phyloP scores from a whole-genome alignment of 2,888 invertebrate species.

The Ganaspis brasiliensis region DNA sequence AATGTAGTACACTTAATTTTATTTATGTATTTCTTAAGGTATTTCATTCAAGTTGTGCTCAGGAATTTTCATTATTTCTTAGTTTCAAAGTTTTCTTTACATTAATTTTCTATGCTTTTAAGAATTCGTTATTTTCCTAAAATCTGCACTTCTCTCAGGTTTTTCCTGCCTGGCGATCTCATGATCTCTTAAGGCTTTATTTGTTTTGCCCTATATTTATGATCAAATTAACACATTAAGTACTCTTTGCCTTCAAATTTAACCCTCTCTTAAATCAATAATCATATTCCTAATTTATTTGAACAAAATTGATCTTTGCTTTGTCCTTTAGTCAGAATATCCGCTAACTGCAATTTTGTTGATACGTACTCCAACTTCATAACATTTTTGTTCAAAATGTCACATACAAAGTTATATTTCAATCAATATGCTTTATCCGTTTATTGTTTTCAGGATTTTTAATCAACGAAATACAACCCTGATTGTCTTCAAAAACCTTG shows the following conservation, averaged over 20 bases:
- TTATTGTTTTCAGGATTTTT: conserved; percentile 55
- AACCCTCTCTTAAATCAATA: background rate
- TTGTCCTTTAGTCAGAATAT: conserved; percentile 6
- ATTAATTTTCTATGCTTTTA: no score
- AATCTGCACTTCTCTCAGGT: no score
- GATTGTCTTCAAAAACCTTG: conserved; percentile 55
- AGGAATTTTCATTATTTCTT: no score
- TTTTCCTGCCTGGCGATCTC: no score
- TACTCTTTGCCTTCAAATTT: background rate
- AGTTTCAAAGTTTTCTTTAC: no score
- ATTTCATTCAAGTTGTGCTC: no score
- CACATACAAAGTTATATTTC: conserved; percentile 23
- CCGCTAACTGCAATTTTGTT: background rate
- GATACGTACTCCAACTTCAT: background rate
- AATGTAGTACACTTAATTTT: no score
- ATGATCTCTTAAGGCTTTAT: conserved; percentile 7
- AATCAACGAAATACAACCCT: conserved; percentile 49
- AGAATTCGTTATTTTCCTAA: no score
- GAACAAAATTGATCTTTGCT: conserved; percentile 5
- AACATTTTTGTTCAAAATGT: background rate
- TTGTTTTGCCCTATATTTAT: background rate
- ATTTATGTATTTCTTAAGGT: no score
- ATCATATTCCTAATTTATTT: conserved; percentile 11
- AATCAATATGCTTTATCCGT: conserved; percentile 43
- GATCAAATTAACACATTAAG: background rate